Evolutionary conservation across 2,888 invertebrate species (phyloP), one percentile per base, ranked within the genome.

Genomic region (Ectemnius continuus): DNA sequence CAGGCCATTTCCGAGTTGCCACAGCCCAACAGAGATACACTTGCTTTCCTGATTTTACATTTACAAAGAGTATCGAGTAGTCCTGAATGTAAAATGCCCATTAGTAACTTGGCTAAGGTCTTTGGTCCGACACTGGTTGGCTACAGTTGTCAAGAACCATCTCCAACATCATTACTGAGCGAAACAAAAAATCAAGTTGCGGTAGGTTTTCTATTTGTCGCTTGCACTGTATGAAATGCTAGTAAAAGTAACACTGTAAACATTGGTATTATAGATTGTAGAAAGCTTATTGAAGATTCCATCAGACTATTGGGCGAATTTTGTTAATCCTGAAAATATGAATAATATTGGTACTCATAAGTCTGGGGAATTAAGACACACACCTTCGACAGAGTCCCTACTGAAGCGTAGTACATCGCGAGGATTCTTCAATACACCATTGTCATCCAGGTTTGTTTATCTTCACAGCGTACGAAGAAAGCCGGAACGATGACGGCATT

Each of bases 81-180:
- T 79, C 93, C 94, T 0, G 96, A 96, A 64, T 97, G 97, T 82
- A 97, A 97, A 92, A 99, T 99, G 99, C 96, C 97, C 0, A 92
- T 95, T 23, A 94, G 94, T 79, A 99, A 98, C 92, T 92, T 99
- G 84, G 95, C 98, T 0, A 96, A 95, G 88, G 94, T 99, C 45
- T 98, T 99, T 91, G 99, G 97, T 0, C 99, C 99, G 1, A 98
- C 98, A 0, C 93, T 99, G 64, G 95, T 99, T 23, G 99, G 99
- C 0, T 97, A 96, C 88, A 96, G 96, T 14, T 94, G 94, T 0
- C 91, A 93, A 0, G 95, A 96, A 88, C 95, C 95, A 0, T 94
- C 94, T 80, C 93, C 94, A 18, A 93, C 93, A 4, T 94, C 94
- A 63, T 94, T 97, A 91, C 94, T 96, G 77, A 93, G 93, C 0